Base-by-base conservation (phyloP, 2,888 invertebrate species). In the Lycaena phlaeas region DNA sequence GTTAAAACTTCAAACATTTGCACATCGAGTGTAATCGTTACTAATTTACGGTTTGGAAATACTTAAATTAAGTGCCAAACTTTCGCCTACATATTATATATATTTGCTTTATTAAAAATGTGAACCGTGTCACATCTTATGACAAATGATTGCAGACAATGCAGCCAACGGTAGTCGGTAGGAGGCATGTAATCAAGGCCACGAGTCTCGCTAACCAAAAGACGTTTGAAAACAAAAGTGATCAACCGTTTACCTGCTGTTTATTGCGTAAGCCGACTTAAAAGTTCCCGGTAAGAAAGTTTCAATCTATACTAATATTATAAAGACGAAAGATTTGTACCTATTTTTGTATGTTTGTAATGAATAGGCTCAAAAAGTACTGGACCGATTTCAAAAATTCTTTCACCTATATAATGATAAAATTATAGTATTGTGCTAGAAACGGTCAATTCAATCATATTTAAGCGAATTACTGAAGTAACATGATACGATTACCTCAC, bases 151-250 rank as follows among this genome's bases (percentile, higher is more conserved):
- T 60, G 59, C 67, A 65, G 59, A 74, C 66, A 68, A 67, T 68
- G 61, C 64, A 68, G 61, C 66, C 52, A 52, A 51, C 59, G 56
- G 59, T 63, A 59, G 61, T 5, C 46, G 47, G 53, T 44, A 48
- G 64, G 51, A 49, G 54, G 52, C 46, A 66, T 56, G 67, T 56
- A 68, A 73, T 72, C 70, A 71, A 73, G 72, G 72, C 56, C 68
- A 58, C 43, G 59, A 52, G 55, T 54, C 57, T 52, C 52, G 54
- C 51, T 54, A 53, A 56, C 48, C 30, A 26, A 52, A 55, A 64
- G 56, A 60, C 52, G 56, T 57, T 63, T 62, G 74, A 79, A 81
- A 79, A 68, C 71, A 78, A 79, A 76, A 81, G 78, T 76, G 69
- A 68, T 68, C 64, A 60, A 38, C 63, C 61, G 57, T 68, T 71